Conservation (phyloP, 2,888 invertebrate species). For the Eustalomyia histrio region DNA sequence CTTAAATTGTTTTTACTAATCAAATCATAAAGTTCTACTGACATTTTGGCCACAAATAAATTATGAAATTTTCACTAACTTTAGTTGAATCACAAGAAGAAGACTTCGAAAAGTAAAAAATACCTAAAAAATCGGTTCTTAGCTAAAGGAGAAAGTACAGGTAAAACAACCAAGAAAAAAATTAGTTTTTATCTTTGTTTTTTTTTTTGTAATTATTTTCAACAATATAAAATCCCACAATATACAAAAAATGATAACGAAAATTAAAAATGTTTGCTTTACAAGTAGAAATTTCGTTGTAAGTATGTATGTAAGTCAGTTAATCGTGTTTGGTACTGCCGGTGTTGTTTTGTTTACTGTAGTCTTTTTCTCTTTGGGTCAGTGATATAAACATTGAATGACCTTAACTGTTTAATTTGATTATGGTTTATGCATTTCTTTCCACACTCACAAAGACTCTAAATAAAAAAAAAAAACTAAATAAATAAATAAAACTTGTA, state of each 20-base stretch:
- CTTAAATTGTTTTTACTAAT: too few relatives aligned
- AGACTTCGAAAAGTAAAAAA: neutral
- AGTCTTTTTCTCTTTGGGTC: constrained; percentile 55
- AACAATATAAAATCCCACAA: neutral
- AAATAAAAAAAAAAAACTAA: too few relatives aligned
- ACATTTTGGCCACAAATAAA: too few relatives aligned
- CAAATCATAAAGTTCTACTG: too few relatives aligned
- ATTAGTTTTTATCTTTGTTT: neutral
- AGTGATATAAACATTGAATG: constrained; percentile 62
- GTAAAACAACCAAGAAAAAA: neutral
- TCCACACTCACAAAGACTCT: constrained; percentile 1
- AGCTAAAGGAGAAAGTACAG: neutral
- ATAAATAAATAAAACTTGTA: neutral
- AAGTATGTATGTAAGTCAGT: neutral
- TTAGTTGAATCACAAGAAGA: too few relatives aligned
- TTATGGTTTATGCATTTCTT: constrained; percentile 50
- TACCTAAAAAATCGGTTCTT: neutral
- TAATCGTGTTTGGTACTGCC: neutral
- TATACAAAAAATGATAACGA: constrained; percentile 4
- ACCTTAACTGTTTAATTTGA: constrained; percentile 62
- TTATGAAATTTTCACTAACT: too few relatives aligned
- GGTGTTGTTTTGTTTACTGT: constrained; percentile 1
- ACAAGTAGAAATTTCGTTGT: neutral
- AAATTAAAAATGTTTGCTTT: neutral
- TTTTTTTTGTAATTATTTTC: neutral